Conservation (phyloP, 2,888 invertebrate species). For the Cordylochernes scorpioides region DNA sequence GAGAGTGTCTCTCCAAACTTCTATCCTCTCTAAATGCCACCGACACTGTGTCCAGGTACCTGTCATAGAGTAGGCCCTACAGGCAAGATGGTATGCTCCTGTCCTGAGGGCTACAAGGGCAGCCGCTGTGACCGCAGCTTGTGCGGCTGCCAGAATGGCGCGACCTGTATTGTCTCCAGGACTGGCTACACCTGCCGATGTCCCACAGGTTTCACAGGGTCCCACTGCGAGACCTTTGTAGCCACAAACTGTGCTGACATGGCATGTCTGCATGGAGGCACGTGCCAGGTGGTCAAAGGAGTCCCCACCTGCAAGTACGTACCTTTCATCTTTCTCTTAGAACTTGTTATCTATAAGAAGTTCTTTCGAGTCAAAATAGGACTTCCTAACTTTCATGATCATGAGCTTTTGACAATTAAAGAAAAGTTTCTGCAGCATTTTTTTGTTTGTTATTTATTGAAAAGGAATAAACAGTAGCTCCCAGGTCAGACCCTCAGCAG, state of each 20-base stretch:
- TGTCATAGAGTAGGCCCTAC: slow-evolving; percentile 4
- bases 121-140: slow-evolving; percentile 29
- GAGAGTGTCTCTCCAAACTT: no score
- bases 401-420: no score
- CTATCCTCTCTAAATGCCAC: no score
- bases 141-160: slow-evolving; percentile 22
- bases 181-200: slow-evolving; percentile 18
- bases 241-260: slow-evolving; percentile 10
- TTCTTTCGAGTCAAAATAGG: neutral
- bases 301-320: slow-evolving; percentile 25
- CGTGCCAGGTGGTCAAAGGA: slow-evolving; percentile 26
- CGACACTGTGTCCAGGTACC: slow-evolving; percentile 17
- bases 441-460: no score
- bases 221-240: slow-evolving; percentile 12
- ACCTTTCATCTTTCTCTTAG: slow-evolving; percentile 1
- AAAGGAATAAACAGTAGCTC: no score
- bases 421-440: no score
- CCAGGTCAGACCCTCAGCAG: no score
- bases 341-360: slow-evolving; percentile 1
- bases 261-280: slow-evolving; percentile 29
- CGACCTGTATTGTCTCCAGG: slow-evolving; percentile 24
- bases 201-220: slow-evolving; percentile 21
- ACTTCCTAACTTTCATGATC: no score
- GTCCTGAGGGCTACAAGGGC: slow-evolving; percentile 25
- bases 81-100: slow-evolving; percentile 25